phyloP scores from a whole-genome alignment of 1,140 invertebrate species.

The Arion vulgaris region DNA sequence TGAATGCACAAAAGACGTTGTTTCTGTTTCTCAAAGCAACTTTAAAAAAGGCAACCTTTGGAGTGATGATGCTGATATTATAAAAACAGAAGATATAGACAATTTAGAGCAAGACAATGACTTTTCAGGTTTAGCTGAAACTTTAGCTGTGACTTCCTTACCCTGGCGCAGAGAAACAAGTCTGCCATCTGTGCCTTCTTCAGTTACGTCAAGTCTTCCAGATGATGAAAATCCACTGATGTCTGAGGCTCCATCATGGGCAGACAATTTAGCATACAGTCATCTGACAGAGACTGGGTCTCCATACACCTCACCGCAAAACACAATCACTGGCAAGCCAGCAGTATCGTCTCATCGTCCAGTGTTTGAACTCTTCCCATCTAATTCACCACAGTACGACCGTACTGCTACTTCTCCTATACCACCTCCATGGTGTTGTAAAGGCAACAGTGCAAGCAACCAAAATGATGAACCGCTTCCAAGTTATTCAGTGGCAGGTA shows the following conservation, averaged over 20 bases:
- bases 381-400: slow-evolving; percentile 11
- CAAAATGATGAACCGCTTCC: slow-evolving; percentile 40
- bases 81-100: background rate
- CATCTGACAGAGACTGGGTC: slow-evolving; percentile 64
- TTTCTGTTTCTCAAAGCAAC: background rate
- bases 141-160: slow-evolving; percentile 59
- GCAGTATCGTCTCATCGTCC: slow-evolving; percentile 44
- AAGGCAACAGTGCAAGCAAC: background rate
- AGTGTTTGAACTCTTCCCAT: slow-evolving; percentile 59
- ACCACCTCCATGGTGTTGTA: slow-evolving; percentile 36
- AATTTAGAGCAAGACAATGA: background rate
- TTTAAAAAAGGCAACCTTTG: background rate
- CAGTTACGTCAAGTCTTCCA: slow-evolving; percentile 50
- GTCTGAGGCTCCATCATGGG: slow-evolving; percentile 67
- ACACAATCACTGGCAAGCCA: slow-evolving; percentile 50
- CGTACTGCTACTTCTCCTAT: background rate
- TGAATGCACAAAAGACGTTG: background rate
- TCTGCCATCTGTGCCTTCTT: slow-evolving; percentile 51
- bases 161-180: slow-evolving; percentile 63
- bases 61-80: background rate
- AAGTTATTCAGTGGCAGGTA: slow-evolving; percentile 26
- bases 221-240: slow-evolving; percentile 61
- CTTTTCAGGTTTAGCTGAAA: slow-evolving; percentile 41
- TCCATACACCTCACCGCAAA: slow-evolving; percentile 63
- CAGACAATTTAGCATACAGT: slow-evolving; percentile 64